Base-by-base conservation (phyloP, 2,888 invertebrate genomes). In the Nomada goodeniana region DNA sequence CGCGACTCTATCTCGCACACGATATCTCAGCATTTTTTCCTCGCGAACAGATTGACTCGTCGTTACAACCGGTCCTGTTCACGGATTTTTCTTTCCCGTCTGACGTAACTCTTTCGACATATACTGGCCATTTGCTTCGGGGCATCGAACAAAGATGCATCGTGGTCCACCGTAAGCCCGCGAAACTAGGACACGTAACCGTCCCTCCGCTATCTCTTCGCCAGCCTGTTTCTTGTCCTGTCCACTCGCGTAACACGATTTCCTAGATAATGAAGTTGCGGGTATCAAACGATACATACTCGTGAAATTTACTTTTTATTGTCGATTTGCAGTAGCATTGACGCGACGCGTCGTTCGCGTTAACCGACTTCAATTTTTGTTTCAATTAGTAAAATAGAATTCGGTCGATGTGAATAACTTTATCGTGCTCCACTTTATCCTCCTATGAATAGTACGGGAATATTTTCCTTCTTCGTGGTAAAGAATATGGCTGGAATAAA, bases 151-250 rank as follows among this genome's bases (percentile, higher is more conserved):
- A 83, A 73, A 88, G 88, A 86, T 88, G 88, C 88, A 88, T 78
- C 83, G 76, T 83, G 84, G 86, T 75, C 84, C 82, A 78, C 74
- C 80, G 72, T 72, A 63, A 67, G 36, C 79, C 59, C 67, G 75
- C n/a, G 74, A 88, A 88, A 88, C 88, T 88, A 82, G 88, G 88
- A 83, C 88, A 85, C 85, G 84, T 82, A 84, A 76, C 80, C 79
- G 80, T 74, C 80, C 73, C 76, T 75, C 53, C 60, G 47, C 36
- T 18, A 11, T 52, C 18, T 3, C 20, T 52, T 29, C 60, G 47
- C 72, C 77, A 55, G 68, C 65, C 68, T 44, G 68, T 26, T 79
- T 63, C 71, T 68, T 75, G 44, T 57, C 65, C 63, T 71, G 67
- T 52, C 61, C 61, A 23, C 63, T 68, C 82, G 53, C 57, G 65